phyloP scores from a whole-genome alignment of 2,113 vertebrate genomes.

The Calyptommatus sinebrachiatus region DNA sequence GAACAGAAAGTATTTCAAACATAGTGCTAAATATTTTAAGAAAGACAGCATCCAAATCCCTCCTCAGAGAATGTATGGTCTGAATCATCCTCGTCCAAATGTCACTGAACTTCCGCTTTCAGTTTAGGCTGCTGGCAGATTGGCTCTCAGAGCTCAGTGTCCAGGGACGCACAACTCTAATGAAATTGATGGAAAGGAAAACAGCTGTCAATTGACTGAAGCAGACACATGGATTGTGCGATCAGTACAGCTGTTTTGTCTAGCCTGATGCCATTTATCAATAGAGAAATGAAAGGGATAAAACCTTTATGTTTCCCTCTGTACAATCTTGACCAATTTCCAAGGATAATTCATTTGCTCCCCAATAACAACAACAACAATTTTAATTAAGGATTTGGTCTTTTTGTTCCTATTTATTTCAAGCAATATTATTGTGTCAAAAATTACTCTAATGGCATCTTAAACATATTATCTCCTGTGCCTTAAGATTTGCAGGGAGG shows the following conservation, averaged over 20 bases:
- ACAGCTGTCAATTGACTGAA: conserved; percentile 40
- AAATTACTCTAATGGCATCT: no score
- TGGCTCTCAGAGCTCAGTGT: conserved; percentile 37
- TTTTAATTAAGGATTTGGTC: no score
- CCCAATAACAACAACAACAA: no score
- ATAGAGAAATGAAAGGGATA: conserved; percentile 51
- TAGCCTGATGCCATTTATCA: conserved; percentile 43
- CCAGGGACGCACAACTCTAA: conserved; percentile 30
- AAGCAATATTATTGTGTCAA: no score
- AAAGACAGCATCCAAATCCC: conserved; percentile 40
- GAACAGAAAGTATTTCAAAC: conserved; percentile 44
- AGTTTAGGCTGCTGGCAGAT: conserved; percentile 60
- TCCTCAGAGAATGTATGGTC: conserved; percentile 9
- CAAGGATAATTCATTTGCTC: not conserved
- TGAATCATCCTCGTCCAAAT: conserved; percentile 52
- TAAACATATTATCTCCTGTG: no score
- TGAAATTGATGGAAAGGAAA: conserved; percentile 54
- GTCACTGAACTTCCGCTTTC: conserved; percentile 52
- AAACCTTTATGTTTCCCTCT: not conserved
- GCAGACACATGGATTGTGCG: conserved; percentile 27
- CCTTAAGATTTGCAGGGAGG: no score
- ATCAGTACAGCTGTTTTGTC: conserved; percentile 33
- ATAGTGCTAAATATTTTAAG: conserved; percentile 40
- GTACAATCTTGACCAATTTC: not conserved
- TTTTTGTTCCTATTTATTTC: no score